Evolutionary conservation across 2,888 invertebrate genomes (phyloP).

Genomic region (Glyphotaelius pellucidus): DNA sequence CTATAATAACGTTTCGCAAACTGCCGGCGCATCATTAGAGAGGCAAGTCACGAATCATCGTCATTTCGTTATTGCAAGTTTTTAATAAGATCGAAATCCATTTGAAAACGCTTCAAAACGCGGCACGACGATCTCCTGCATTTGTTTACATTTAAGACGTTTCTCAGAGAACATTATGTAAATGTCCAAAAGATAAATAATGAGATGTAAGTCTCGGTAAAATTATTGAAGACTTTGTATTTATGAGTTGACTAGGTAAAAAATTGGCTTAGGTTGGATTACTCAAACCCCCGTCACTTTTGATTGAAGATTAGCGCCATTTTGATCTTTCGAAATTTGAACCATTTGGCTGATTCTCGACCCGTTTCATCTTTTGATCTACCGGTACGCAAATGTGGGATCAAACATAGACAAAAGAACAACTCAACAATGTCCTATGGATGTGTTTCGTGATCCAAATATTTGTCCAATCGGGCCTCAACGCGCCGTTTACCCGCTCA

Average conservation of each 20-base stretch:
- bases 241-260: background rate
- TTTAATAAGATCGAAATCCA: conserved; percentile 35
- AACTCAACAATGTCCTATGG: no score
- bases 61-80: conserved; percentile 13
- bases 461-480: no score
- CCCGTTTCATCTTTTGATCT: no score
- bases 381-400: background rate
- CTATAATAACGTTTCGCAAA: conserved; percentile 19
- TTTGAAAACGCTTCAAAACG: conserved; percentile 15
- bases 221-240: background rate
- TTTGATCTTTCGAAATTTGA: background rate
- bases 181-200: background rate
- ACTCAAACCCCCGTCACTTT: background rate
- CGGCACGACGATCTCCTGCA: conserved; percentile 17
- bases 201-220: background rate
- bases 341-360: background rate
- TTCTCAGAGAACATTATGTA: background rate
- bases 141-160: background rate
- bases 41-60: conserved; percentile 44
- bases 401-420: background rate
- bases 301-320: background rate
- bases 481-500: no score
- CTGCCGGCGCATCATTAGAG: conserved; percentile 44
- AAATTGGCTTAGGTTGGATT: background rate
- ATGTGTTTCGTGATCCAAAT: no score